Conservation (phyloP, 2,113 vertebrate species). For the Procavia capensis region DNA sequence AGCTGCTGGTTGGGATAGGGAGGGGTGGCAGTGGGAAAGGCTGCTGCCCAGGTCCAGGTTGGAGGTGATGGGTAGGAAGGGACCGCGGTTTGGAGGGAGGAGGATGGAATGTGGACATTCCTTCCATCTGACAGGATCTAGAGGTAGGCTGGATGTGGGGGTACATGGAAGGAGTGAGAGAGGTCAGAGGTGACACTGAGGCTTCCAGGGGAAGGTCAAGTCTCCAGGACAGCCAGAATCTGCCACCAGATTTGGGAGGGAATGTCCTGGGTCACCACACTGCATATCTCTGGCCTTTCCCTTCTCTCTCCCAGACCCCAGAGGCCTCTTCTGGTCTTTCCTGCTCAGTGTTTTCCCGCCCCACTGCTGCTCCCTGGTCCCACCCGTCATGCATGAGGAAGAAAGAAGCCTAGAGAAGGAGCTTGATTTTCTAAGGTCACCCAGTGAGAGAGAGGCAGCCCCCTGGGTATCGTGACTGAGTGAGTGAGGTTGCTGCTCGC, state of each 20-base stretch:
- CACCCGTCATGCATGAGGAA: not conserved
- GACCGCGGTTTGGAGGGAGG: not conserved
- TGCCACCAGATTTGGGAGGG: not conserved
- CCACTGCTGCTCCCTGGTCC: no score
- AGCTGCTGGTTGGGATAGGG: not conserved
- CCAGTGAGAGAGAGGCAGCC: not conserved
- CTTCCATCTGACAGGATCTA: not conserved
- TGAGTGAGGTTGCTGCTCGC: accelerated
- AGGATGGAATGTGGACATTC: not conserved
- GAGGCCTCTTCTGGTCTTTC: not conserved
- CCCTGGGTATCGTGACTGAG: not conserved
- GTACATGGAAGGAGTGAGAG: not conserved
- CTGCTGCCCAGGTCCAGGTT: not conserved
- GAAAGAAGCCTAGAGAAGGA: not conserved
- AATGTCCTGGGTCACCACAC: not conserved
- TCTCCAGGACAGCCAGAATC: no score
- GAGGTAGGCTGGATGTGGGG: not conserved
- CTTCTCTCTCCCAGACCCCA: not conserved
- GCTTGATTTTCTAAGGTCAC: not conserved
- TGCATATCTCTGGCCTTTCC: not conserved
- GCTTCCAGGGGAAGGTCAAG: not conserved
- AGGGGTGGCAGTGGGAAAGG: not conserved
- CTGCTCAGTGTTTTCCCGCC: not conserved
- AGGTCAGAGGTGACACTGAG: not conserved
- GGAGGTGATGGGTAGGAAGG: not conserved